phyloP scores from a whole-genome alignment of 1,140 invertebrate species.

The Maconellicoccus hirsutus region DNA sequence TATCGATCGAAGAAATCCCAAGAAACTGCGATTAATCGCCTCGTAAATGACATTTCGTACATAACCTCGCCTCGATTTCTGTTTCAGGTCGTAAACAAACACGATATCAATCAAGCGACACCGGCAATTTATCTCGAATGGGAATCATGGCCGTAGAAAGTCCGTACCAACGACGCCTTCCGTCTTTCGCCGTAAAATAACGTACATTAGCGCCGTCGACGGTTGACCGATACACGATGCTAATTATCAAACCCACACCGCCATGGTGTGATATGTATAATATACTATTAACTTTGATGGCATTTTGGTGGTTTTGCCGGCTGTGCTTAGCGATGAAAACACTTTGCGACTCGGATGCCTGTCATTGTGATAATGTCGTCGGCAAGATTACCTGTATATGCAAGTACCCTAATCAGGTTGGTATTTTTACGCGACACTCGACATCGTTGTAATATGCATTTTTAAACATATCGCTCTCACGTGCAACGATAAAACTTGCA shows the following conservation, averaged over 20 bases:
- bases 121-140: too few species aligned
- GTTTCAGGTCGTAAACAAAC: too few species aligned
- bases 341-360: neutral
- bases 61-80: too few species aligned
- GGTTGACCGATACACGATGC: neutral
- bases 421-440: neutral
- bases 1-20: too few species aligned
- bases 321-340: constrained; percentile 12
- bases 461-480: neutral
- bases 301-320: constrained; percentile 14
- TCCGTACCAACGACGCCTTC: too few species aligned
- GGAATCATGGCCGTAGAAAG: too few species aligned
- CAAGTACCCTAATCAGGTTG: neutral
- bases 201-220: too few species aligned
- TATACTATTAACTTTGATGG: neutral
- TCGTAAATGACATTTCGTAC: too few species aligned
- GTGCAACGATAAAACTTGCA: too few species aligned
- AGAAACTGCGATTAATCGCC: too few species aligned
- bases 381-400: neutral
- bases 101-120: too few species aligned
- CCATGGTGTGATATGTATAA: neutral
- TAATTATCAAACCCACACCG: constrained; percentile 4
- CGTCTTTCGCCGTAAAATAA: too few species aligned
- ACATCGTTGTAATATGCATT: neutral
- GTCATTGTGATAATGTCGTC: neutral